phyloP scores from a whole-genome alignment of 2,113 vertebrate species.

The Pseudorhombus dupliciocellatus region DNA sequence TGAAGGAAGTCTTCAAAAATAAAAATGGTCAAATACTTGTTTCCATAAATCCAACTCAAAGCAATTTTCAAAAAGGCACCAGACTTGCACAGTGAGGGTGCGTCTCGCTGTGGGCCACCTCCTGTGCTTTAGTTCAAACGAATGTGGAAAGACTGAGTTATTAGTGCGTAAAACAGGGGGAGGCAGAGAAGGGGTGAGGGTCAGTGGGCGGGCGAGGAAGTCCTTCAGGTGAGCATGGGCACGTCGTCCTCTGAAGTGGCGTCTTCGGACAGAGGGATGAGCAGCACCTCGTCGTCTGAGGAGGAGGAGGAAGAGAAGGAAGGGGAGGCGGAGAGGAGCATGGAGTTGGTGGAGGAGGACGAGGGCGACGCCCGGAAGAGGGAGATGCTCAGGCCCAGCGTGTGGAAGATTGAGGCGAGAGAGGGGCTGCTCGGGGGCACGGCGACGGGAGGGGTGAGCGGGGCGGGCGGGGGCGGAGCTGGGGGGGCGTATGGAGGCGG shows the following conservation, averaged over 20 bases:
- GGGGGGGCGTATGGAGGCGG: slow-evolving; percentile 66
- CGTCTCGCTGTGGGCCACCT: slow-evolving; percentile 44
- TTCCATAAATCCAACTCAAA: slow-evolving; percentile 59
- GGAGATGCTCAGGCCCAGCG: slow-evolving; percentile 74
- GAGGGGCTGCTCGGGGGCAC: slow-evolving; percentile 75
- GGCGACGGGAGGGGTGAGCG: slow-evolving; percentile 52
- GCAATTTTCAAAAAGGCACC: slow-evolving; percentile 79
- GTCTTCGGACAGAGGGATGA: slow-evolving; percentile 87
- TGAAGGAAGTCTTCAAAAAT: slow-evolving; percentile 42
- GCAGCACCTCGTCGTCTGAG: slow-evolving; percentile 87
- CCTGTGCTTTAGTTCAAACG: slow-evolving; percentile 71
- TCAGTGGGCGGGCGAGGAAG: background rate
- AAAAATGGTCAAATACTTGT: slow-evolving; percentile 62
- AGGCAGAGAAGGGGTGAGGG: background rate
- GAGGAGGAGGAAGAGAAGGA: slow-evolving; percentile 75
- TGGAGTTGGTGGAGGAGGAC: slow-evolving; percentile 72
- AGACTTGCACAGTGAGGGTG: slow-evolving; percentile 71
- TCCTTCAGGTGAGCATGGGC: slow-evolving; percentile 84
- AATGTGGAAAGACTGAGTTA: slow-evolving; percentile 56
- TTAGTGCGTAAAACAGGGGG: slow-evolving; percentile 16
- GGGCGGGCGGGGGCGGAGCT: slow-evolving; percentile 38
- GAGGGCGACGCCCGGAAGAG: slow-evolving; percentile 70
- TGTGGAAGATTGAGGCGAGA: slow-evolving; percentile 74
- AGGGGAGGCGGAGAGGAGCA: slow-evolving; percentile 75
- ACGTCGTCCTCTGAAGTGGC: slow-evolving; percentile 85